Base-by-base conservation (phyloP, 2,888 invertebrate species). In the Papilio demoleus region DNA sequence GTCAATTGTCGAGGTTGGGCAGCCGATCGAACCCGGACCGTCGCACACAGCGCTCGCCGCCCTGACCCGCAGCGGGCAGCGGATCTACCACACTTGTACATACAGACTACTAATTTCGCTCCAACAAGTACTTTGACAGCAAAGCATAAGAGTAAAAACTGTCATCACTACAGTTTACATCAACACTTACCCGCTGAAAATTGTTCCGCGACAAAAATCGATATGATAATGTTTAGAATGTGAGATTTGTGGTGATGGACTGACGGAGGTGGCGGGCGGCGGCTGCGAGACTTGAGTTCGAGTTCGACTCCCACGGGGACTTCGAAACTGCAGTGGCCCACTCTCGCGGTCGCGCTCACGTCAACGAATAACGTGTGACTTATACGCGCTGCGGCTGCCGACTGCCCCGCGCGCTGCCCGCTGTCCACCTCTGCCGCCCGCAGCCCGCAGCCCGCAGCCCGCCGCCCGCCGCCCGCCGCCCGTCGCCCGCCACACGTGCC, bases 381-480 rank as follows among this genome's bases (percentile, higher is more conserved):
- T 81, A 81, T 80, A 79, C 80, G 75, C 79, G 81, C 76, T 76
- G 56, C 73, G 77, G 75, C 77, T 80, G 76, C 79, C 47, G 47
- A 47, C 47, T 22, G 22, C 31, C 31, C 36, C 40, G 45, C 31
- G 11, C 56, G n/a, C 50, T 12, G 38, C 27, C 50, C 70, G n/a
- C n/a, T n/a, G n/a, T 80, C 76, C 76, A 50, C 73, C 77, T 75
- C 77, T 80, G 76, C n/a, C n/a, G n/a, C 17, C 38, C 70, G 63
- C 64, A 67, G 72, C 67, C 67, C 68, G 64, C 12, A 31, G 53
- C 17, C 67, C 47, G 61, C 42, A 65, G 67, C 62, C 14, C 19
- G 42, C 60, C 66, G 38, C 17, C 38, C 70, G 63, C 64, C 68
- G 72, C 67, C 67, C 68, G 64, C 12, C 38, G 53, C 17, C 67